These are phyloP conservation scores for Trissoscelio sp. DNA, from an alignment of 2,888 invertebrate species.

Conservation along the genomic window DNA sequence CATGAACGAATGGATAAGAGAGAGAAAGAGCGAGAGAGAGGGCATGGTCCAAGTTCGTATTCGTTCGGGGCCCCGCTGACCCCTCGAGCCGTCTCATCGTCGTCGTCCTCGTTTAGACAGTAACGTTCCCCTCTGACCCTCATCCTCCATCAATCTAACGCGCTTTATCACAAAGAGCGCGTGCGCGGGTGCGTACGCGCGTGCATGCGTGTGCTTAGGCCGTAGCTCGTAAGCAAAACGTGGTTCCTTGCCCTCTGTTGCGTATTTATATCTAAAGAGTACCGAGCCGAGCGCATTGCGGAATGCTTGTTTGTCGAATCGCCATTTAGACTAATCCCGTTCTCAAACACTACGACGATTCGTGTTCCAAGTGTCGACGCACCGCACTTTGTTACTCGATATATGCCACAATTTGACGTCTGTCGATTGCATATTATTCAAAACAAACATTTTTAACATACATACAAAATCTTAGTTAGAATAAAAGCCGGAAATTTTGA, in stretches of 20 bases:
- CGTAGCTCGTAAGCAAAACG: constrained; percentile 69
- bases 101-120: constrained; percentile 69
- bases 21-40: constrained; percentile 6
- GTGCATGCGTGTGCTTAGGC: constrained; percentile 67
- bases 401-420: constrained; percentile 35
- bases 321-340: constrained; percentile 69
- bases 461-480: no score
- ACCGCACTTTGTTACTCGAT: constrained; percentile 51
- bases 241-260: constrained; percentile 81
- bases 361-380: constrained; percentile 62
- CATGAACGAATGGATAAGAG: constrained; percentile 51
- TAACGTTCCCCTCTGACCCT: constrained; percentile 69
- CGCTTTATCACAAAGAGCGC: constrained; percentile 67
- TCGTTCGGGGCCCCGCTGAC: constrained; percentile 65
- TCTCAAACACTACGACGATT: constrained; percentile 64
- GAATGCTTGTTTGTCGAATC: constrained; percentile 69
- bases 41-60: constrained; percentile 62
- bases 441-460: no score
- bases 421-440: constrained; percentile 29
- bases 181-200: constrained; percentile 71
- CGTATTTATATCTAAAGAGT: constrained; percentile 80
- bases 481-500: no score
- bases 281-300: constrained; percentile 72
- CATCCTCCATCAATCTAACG: constrained; percentile 65
- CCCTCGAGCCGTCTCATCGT: constrained; percentile 70